Evolutionary conservation across 2,888 invertebrate genomes (phyloP).

Genomic region (Platycheirus rosarum): DNA sequence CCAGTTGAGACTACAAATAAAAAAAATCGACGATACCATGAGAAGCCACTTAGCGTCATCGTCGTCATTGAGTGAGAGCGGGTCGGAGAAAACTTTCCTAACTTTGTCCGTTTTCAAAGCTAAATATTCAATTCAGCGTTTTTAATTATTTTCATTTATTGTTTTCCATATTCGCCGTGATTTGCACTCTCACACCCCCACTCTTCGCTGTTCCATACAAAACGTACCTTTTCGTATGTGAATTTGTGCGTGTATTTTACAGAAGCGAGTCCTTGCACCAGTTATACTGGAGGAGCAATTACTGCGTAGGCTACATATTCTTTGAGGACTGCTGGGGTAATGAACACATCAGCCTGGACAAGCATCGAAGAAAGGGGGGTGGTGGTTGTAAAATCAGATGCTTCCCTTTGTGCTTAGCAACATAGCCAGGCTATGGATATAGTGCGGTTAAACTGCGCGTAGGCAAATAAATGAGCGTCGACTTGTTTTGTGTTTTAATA

Average conservation of each 20-base stretch:
- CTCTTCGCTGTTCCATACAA: neutral
- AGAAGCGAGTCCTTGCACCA: conserved; percentile 3
- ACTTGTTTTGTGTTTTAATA: conserved; percentile 62
- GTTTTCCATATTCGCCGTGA: conserved; percentile 29
- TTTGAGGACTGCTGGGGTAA: conserved; percentile 7
- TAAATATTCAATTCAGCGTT: conserved; percentile 61
- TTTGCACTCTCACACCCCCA: neutral
- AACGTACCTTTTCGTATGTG: conserved; percentile 16
- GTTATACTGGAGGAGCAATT: conserved; percentile 40
- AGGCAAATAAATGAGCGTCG: conserved; percentile 65
- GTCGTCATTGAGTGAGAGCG: conserved; percentile 11
- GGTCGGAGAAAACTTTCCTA: conserved; percentile 48
- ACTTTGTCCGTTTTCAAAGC: conserved; percentile 64
- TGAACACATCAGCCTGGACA: conserved; percentile 10
- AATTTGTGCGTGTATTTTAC: conserved; percentile 42
- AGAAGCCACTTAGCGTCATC: conserved; percentile 23
- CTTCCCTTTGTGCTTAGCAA: conserved; percentile 49
- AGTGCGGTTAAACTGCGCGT: conserved; percentile 30
- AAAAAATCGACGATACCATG: conserved; percentile 10
- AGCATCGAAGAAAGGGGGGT: neutral
- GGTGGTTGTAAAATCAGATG: conserved; percentile 21
- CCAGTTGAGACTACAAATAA: conserved; percentile 12
- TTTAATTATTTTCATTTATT: conserved; percentile 70
- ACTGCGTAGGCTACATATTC: conserved; percentile 6
- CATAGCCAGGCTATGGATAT: neutral